Evolutionary conservation across 1,140 invertebrate genomes (phyloP).

Genomic region (Heliconius eleuchia): DNA sequence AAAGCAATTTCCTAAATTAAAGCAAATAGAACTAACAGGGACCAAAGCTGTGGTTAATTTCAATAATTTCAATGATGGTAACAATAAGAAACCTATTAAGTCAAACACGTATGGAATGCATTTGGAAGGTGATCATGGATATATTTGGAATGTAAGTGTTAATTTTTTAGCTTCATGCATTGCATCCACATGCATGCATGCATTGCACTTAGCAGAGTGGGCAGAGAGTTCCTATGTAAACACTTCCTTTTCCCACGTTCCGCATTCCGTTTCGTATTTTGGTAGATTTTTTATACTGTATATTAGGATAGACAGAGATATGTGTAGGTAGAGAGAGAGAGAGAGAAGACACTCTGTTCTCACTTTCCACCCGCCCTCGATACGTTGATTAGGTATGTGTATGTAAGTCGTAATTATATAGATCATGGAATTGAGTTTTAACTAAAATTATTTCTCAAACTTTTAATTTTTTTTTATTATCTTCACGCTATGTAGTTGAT

Average conservation of each 20-base stretch:
- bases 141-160: constrained; percentile 28
- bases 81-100: background rate
- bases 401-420: too few species aligned
- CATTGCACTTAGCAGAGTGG: too few species aligned
- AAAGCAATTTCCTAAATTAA: background rate
- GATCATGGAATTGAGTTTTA: too few species aligned
- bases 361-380: background rate
- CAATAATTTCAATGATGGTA: constrained; percentile 2
- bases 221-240: too few species aligned
- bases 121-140: constrained; percentile 23
- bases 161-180: too few species aligned
- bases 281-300: background rate
- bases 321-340: background rate
- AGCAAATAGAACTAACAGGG: background rate
- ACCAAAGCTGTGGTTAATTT: background rate
- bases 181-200: too few species aligned
- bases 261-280: background rate
- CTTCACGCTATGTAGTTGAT: too few species aligned
- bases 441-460: too few species aligned
- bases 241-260: too few species aligned
- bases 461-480: too few species aligned
- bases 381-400: too few species aligned
- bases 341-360: background rate
- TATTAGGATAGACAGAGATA: background rate
- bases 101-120: constrained; percentile 19